These are phyloP conservation scores for Pontoporia blainvillei DNA, from an alignment of 2,113 vertebrate genomes.

Conservation along the genomic window DNA sequence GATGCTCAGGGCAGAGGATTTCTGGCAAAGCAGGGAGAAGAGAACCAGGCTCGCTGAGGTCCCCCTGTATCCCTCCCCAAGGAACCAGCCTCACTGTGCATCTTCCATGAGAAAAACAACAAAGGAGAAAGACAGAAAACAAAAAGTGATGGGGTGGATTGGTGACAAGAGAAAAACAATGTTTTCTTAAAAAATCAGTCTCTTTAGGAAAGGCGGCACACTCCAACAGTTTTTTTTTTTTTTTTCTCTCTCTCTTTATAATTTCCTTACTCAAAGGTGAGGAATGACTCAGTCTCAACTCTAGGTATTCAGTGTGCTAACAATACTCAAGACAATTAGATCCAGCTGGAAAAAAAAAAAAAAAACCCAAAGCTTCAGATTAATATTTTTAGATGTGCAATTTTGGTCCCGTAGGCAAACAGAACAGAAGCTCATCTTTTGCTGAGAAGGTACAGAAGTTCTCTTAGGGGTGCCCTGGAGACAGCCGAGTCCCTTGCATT, in stretches of 20 bases:
- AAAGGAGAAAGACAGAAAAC: background rate
- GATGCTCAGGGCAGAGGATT: background rate
- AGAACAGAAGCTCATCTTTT: background rate
- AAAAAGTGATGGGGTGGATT: background rate
- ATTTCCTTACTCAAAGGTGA: background rate
- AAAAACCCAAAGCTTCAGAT: background rate
- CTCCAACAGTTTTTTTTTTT: no score
- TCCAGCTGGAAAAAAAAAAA: background rate
- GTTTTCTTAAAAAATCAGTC: background rate
- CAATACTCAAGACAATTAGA: background rate
- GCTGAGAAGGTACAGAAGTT: background rate
- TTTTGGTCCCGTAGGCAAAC: background rate
- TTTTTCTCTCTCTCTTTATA: background rate
- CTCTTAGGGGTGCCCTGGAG: background rate
- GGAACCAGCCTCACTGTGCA: background rate
- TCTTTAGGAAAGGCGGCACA: background rate
- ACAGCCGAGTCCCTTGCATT: background rate
- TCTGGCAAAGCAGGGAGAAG: background rate
- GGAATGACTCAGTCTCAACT: background rate
- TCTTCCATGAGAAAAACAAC: background rate
- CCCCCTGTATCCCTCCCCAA: background rate
- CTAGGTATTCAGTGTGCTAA: background rate
- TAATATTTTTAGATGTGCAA: background rate
- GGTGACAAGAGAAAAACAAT: background rate
- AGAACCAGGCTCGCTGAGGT: background rate